Conservation (phyloP, 2,797 vertebrate species). For the Labeo calbasu region DNA sequence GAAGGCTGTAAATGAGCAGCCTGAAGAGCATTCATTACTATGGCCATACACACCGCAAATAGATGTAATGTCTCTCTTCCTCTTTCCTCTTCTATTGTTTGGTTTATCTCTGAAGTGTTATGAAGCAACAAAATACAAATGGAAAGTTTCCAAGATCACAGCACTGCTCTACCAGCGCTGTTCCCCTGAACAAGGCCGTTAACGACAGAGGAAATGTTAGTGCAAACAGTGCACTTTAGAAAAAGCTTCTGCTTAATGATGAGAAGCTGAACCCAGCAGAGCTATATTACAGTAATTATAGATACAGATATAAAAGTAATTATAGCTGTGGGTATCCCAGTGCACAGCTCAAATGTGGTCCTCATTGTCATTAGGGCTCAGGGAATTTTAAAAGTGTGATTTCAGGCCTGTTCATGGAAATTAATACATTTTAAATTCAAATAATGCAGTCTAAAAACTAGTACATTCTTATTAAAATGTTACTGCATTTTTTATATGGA, state of each 20-base stretch:
- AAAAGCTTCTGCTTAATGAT: not conserved
- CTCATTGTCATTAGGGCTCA: not conserved
- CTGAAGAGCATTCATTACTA: not conserved
- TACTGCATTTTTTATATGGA: too few species aligned
- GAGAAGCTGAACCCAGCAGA: not conserved
- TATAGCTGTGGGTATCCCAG: not conserved
- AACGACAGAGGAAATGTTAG: not conserved
- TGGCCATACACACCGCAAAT: not conserved
- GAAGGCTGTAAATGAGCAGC: not conserved
- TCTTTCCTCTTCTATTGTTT: not conserved
- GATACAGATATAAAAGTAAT: not conserved
- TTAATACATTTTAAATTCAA: not conserved
- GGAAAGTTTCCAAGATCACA: not conserved
- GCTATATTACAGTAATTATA: not conserved
- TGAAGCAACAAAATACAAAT: not conserved
- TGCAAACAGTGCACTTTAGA: not conserved
- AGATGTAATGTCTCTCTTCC: not conserved
- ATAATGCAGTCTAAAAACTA: not conserved
- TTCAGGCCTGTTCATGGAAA: not conserved
- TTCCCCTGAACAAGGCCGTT: not conserved
- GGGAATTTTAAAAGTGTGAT: conserved; percentile 1
- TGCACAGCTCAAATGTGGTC: not conserved
- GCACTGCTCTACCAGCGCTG: not conserved
- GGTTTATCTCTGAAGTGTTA: not conserved
- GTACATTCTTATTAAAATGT: not conserved